phyloP scores from a whole-genome alignment of 2,888 invertebrate species.

The Drosophila silvestris region DNA sequence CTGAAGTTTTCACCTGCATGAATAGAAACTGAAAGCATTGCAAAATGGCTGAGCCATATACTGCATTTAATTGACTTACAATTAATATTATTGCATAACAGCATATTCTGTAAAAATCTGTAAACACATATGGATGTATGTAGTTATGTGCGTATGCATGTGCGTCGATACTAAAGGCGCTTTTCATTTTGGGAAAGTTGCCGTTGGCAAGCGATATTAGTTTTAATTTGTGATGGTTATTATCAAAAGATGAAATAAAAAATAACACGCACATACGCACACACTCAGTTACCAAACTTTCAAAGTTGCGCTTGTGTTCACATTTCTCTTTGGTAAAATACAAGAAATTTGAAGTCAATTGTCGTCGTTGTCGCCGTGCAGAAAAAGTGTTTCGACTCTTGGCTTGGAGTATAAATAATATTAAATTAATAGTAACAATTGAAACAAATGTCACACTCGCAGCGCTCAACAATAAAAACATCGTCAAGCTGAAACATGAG shows the following conservation, averaged over 20 bases:
- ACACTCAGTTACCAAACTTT: constrained; percentile 66
- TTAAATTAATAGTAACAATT: constrained; percentile 72
- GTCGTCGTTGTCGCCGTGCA: constrained; percentile 63
- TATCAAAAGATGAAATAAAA: constrained; percentile 68
- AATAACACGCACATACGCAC: constrained; percentile 34
- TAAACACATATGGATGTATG: constrained; percentile 7
- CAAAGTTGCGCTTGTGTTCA: constrained; percentile 54
- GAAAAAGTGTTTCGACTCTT: constrained; percentile 61
- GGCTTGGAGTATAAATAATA: constrained; percentile 58
- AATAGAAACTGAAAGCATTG: constrained; percentile 72
- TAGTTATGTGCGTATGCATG: neutral
- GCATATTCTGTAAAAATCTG: constrained; percentile 58
- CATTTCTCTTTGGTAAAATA: constrained; percentile 68
- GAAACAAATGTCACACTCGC: constrained; percentile 59
- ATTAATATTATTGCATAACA: constrained; percentile 65
- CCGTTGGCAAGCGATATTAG: constrained; percentile 56
- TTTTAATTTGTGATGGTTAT: constrained; percentile 74
- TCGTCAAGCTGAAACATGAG: constrained; percentile 58
- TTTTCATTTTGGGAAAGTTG: constrained; percentile 77
- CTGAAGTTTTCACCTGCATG: constrained; percentile 44
- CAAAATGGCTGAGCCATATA: constrained; percentile 60
- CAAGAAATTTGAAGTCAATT: constrained; percentile 74
- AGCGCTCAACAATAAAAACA: constrained; percentile 50
- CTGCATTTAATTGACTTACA: constrained; percentile 65
- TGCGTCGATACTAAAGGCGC: constrained; percentile 43